Base-by-base conservation (phyloP, 2,113 vertebrate species). In the Tenebrosternarchus preto region DNA sequence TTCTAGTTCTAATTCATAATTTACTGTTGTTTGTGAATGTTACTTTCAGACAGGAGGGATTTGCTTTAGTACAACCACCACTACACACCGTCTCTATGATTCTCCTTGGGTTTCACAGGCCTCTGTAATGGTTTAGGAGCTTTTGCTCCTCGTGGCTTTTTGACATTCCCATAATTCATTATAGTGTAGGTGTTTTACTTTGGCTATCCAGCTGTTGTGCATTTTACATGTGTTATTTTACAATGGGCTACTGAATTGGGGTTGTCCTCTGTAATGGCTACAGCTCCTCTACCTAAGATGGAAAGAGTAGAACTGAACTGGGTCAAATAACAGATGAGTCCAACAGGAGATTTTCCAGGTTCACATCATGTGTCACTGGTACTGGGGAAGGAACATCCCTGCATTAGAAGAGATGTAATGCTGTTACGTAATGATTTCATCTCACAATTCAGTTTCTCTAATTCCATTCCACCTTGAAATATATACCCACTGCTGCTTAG, bases 351-450 rank as follows among this genome's bases (percentile, higher is more conserved):
- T 63, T 16, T 55, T 11, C 24, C 60, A 63, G 25, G 60, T 16
- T 25, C 63, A 33, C 5, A 19, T 9, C 73, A 76, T 76, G 73
- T 50, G 73, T 33, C 46, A 9, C 59, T 76, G 31, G 61, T 50
- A 43, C 20, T 1, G 22, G 31, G 17, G 24, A 76, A 76, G 24
- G 60, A 56, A 43, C 24, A 17, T 27, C 36, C 33, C 27, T 19
- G n/a, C 1, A 16, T 17, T 17, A 22, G 11, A 36, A 60, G 29
- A 39, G 57, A 25, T 33, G 55, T 61, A 56, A 75, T 3, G 15
- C 55, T 29, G 27, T 75, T 75, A 60, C 55, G n/a, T 59, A 39
- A 20, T 75, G 73, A 75, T 60, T 60, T 43, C 73, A 63, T 75
- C 57, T 39, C 61, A 7, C 43, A 25, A 76, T 76, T 46, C 36